Evolutionary conservation across 2,888 invertebrate species (phyloP).

Genomic region (Argyresthia albistria): DNA sequence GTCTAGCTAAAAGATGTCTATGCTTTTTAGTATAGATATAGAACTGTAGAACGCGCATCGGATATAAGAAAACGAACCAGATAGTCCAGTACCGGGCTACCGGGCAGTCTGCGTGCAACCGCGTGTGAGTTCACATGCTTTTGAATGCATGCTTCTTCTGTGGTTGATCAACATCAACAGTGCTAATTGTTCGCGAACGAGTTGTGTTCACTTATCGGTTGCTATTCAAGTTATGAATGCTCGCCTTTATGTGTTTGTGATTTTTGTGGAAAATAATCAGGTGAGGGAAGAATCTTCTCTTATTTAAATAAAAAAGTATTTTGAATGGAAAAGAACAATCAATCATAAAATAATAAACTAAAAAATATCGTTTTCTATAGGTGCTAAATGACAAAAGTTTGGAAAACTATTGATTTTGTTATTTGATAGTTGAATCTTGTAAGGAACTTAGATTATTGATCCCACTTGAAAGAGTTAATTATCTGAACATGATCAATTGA

Average conservation of each 20-base stretch:
- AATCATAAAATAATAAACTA: too few relatives aligned
- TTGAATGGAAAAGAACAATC: too few relatives aligned
- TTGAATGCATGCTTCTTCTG: neutral
- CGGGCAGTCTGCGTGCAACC: neutral
- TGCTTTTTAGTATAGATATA: conserved; percentile 1
- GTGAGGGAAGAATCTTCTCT: conserved; percentile 10
- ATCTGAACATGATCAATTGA: too few relatives aligned
- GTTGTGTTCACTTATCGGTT: neutral
- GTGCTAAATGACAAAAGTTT: too few relatives aligned
- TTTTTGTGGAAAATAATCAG: conserved; percentile 9
- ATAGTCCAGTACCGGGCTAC: neutral
- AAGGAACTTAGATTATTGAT: conserved; percentile 48
- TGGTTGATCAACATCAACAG: neutral
- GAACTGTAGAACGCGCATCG: too few relatives aligned
- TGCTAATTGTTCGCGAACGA: neutral
- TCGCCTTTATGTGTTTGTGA: neutral
- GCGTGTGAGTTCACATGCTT: neutral
- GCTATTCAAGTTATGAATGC: conserved; percentile 1
- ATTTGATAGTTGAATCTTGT: too few relatives aligned
- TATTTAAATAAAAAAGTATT: too few relatives aligned
- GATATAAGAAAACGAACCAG: too few relatives aligned
- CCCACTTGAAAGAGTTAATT: conserved; percentile 34
- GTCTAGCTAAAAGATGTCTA: neutral
- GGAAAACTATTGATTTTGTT: too few relatives aligned
- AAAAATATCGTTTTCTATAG: too few relatives aligned